phyloP scores from a whole-genome alignment of 2,113 vertebrate species.

The Bagarius yarrelli region DNA sequence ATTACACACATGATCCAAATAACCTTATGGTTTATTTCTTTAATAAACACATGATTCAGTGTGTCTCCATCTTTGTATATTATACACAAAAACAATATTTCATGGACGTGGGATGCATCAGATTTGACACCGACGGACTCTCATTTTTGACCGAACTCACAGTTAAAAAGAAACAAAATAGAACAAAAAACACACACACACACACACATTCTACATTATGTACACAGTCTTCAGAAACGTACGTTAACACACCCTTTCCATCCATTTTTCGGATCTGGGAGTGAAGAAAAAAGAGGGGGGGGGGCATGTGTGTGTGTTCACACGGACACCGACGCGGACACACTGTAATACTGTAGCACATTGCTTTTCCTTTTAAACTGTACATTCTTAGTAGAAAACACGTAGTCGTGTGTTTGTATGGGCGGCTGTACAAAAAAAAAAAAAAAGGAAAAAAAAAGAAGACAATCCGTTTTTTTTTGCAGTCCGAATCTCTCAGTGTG shows the following conservation, averaged over 20 bases:
- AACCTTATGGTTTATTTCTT: slow-evolving; percentile 65
- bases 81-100: slow-evolving; percentile 61
- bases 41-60: slow-evolving; percentile 69
- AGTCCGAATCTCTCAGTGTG: slow-evolving; percentile 59
- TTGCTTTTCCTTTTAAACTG: slow-evolving; percentile 58
- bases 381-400: slow-evolving; percentile 75
- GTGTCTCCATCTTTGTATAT: slow-evolving; percentile 65
- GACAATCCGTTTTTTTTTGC: slow-evolving; percentile 50
- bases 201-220: slow-evolving; percentile 63
- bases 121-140: slow-evolving; percentile 59
- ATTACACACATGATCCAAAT: slow-evolving; percentile 44
- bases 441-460: slow-evolving; percentile 63
- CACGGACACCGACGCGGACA: slow-evolving; percentile 49
- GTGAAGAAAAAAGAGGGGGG: slow-evolving; percentile 58
- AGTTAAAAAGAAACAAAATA: slow-evolving; percentile 56
- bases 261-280: slow-evolving; percentile 67
- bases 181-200: slow-evolving; percentile 38
- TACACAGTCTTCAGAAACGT: slow-evolving; percentile 67
- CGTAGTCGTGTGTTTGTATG: slow-evolving; percentile 69
- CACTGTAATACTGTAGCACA: slow-evolving; percentile 72
- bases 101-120: slow-evolving; percentile 61
- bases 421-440: slow-evolving; percentile 68
- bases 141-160: slow-evolving; percentile 21
- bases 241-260: slow-evolving; percentile 66
- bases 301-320: slow-evolving; percentile 60